These are phyloP conservation scores for Crotophaga sulcirostris DNA, from an alignment of 2,113 vertebrate species.

Conservation along the genomic window DNA sequence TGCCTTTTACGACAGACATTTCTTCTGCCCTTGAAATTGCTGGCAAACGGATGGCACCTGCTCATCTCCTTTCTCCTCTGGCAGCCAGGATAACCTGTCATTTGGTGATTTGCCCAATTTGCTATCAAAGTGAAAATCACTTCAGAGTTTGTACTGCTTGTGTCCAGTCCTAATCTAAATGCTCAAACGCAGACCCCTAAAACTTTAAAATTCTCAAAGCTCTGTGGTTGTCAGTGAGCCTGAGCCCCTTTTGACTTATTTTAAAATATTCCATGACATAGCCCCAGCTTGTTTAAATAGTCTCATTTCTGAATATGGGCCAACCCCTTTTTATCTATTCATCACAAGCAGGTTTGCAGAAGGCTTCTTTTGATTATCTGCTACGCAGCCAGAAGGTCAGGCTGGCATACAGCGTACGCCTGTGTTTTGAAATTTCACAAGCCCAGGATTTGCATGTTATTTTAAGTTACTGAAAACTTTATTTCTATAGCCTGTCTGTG, in stretches of 20 bases:
- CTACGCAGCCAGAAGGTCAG: constrained; percentile 16
- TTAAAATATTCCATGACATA: neutral
- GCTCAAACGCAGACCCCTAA: neutral
- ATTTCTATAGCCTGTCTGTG: neutral
- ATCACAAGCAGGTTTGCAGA: neutral
- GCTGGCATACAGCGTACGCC: neutral
- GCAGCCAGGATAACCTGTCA: constrained; percentile 2
- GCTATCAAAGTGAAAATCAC: constrained; percentile 11
- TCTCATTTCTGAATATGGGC: neutral
- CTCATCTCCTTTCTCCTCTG: neutral
- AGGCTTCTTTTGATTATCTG: constrained; percentile 9
- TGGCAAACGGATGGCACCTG: neutral
- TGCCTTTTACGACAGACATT: neutral
- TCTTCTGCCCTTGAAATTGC: neutral
- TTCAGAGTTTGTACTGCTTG: neutral
- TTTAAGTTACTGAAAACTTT: constrained; percentile 2
- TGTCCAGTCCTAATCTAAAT: neutral
- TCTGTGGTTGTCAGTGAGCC: neutral
- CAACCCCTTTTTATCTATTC: neutral
- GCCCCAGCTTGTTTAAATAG: neutral
- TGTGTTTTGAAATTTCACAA: neutral
- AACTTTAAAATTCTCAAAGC: neutral
- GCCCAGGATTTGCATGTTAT: neutral
- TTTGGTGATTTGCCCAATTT: neutral
- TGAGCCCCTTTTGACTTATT: neutral